phyloP scores from a whole-genome alignment of 1,140 invertebrate species.

The Brachystomella parvula region DNA sequence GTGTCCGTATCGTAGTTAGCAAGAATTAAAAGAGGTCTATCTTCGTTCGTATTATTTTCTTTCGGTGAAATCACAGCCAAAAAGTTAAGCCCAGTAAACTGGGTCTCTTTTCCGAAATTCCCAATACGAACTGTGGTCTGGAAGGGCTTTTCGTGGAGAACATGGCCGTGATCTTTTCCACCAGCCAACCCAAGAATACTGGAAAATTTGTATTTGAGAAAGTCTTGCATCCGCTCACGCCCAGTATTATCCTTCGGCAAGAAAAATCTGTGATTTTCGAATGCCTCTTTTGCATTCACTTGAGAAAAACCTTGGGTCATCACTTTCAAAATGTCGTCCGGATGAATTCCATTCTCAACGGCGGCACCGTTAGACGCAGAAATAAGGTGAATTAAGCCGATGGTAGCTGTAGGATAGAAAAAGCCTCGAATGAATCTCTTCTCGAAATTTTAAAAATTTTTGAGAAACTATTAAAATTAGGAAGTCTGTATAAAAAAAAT shows the following conservation, averaged over 20 bases:
- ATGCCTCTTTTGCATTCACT: not conserved
- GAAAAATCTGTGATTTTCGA: not conserved
- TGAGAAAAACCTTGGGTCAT: not conserved
- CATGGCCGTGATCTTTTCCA: constrained; percentile 6
- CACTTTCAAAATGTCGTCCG: not conserved
- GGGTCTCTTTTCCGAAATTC: not conserved
- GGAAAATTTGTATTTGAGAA: not conserved
- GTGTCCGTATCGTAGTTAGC: constrained; percentile 29
- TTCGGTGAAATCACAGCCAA: constrained; percentile 9
- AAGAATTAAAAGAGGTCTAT: constrained; percentile 23
- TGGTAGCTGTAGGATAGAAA: too few relatives aligned
- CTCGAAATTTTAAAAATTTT: too few relatives aligned
- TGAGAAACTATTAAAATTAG: not conserved
- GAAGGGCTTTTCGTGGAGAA: not conserved
- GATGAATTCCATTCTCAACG: not conserved
- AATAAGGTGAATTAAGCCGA: too few relatives aligned
- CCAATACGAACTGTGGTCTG: not conserved
- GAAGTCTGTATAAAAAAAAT: not conserved
- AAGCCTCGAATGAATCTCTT: too few relatives aligned
- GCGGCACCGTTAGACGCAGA: not conserved
- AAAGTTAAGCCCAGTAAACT: constrained; percentile 11
- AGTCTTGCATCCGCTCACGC: not conserved
- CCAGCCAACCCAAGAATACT: not conserved
- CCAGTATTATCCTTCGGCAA: not conserved
- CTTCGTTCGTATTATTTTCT: not conserved